These are phyloP conservation scores for Proterorhinus semilunaris DNA, from an alignment of 2,113 vertebrate species.

Conservation along the genomic window DNA sequence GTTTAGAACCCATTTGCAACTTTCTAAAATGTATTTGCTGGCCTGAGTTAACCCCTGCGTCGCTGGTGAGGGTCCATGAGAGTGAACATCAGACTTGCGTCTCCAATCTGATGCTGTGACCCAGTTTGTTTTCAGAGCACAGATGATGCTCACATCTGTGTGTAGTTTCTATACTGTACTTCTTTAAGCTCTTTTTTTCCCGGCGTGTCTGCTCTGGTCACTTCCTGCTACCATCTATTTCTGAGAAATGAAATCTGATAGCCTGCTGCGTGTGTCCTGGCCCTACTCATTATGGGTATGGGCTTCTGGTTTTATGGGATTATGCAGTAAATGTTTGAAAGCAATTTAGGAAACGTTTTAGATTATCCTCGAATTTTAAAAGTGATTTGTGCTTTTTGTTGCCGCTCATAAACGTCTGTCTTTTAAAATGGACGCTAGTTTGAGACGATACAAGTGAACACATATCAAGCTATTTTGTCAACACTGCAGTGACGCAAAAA, in stretches of 20 bases:
- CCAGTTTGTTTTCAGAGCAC: background rate
- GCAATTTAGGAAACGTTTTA: constrained; percentile 54
- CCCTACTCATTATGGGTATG: constrained; percentile 46
- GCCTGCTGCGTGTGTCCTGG: constrained; percentile 54
- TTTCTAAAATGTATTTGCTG: background rate
- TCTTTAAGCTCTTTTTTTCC: constrained; percentile 33
- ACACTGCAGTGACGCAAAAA: background rate
- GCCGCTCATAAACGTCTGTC: constrained; percentile 34
- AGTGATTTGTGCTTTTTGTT: constrained; percentile 42
- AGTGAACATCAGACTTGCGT: background rate
- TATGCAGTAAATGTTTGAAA: constrained; percentile 58
- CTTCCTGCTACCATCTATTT: constrained; percentile 64
- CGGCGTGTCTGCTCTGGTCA: constrained; percentile 37
- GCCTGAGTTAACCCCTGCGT: constrained; percentile 9
- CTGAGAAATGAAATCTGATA: constrained; percentile 71
- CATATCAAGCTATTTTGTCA: background rate
- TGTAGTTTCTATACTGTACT: constrained; percentile 8
- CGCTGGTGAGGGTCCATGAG: constrained; percentile 11
- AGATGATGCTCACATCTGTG: constrained; percentile 5
- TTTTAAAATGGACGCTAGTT: constrained; percentile 27
- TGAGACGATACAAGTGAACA: no score
- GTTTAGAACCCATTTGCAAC: background rate
- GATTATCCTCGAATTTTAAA: constrained; percentile 47
- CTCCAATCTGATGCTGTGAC: constrained; percentile 1
- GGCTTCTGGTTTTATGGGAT: constrained; percentile 62